Percentiles rank a stretch among this genome's conserved stretches.
Conservation (phyloP, 1,140 invertebrate genomes). For the Campodea augens region DNA sequence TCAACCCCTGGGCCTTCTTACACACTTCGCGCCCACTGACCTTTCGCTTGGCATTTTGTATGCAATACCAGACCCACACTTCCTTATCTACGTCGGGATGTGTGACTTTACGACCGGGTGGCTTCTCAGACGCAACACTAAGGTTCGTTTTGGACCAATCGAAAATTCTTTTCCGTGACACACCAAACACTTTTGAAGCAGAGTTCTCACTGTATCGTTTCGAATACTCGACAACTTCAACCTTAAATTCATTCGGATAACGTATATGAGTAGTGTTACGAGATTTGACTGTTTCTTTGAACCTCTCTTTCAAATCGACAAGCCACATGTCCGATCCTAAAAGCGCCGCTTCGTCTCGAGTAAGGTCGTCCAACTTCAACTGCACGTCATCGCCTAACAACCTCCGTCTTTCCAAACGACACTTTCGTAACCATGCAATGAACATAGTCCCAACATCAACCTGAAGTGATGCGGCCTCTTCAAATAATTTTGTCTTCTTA, state of each 20-base stretch:
- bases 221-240: constrained; percentile 16
- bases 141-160: constrained; percentile 16
- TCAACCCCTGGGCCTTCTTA: constrained; percentile 12
- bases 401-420: background rate
- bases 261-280: constrained; percentile 10
- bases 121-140: too few relatives aligned
- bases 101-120: constrained; percentile 7
- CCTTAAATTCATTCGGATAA: constrained; percentile 17
- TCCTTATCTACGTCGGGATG: constrained; percentile 9
- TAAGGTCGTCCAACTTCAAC: background rate
- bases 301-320: constrained; percentile 6
- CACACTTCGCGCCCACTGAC: constrained; percentile 11
- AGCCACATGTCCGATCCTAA: constrained; percentile 2
- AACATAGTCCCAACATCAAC: too few relatives aligned
- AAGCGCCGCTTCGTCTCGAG: constrained; percentile 3
- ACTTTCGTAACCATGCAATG: too few relatives aligned
- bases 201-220: constrained; percentile 14
- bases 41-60: constrained; percentile 5
- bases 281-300: constrained; percentile 1
- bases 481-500: too few relatives aligned
- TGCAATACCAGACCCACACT: constrained; percentile 13
- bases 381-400: background rate
- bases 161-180: constrained; percentile 17
- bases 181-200: constrained; percentile 14
- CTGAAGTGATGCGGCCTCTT: too few relatives aligned